Conservation (phyloP, 2,888 invertebrate species). For the Drosophila emarginata region DNA sequence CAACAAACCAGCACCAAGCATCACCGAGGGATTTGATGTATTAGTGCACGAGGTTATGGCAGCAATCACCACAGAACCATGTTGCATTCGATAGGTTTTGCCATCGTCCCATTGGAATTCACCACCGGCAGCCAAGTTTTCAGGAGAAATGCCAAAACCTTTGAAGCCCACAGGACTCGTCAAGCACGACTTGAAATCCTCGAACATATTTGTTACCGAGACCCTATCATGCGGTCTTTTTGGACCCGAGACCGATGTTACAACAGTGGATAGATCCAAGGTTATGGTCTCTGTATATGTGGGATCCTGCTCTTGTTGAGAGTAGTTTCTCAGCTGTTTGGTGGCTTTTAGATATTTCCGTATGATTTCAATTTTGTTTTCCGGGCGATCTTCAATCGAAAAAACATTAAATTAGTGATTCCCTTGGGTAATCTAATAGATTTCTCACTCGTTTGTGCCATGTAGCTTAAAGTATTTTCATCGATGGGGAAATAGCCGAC, state of each 20-base stretch:
- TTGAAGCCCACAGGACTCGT: conserved; percentile 96
- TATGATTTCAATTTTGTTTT: conserved; percentile 90
- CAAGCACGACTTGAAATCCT: conserved; percentile 93
- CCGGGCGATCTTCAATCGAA: conserved; percentile 87
- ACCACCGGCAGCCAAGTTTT: conserved; percentile 86
- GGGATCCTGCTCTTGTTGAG: conserved; percentile 89
- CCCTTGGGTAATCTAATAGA: conserved; percentile 12
- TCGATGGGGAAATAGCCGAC: conserved; percentile 98
- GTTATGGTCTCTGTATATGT: conserved; percentile 86
- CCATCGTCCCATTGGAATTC: conserved; percentile 91
- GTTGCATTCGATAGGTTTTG: conserved; percentile 89
- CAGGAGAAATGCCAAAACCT: conserved; percentile 91
- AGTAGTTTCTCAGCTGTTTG: conserved; percentile 92
- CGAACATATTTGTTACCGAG: conserved; percentile 93
- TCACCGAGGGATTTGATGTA: conserved; percentile 98
- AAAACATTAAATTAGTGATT: neutral
- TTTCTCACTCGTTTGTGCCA: conserved; percentile 90
- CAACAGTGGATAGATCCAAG: conserved; percentile 93
- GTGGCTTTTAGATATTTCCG: conserved; percentile 92
- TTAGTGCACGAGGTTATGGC: conserved; percentile 99
- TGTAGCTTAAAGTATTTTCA: conserved; percentile 89
- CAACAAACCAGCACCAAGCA: conserved; percentile 96
- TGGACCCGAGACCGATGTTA: conserved; percentile 97
- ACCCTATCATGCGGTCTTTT: conserved; percentile 98
- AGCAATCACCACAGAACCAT: conserved; percentile 97